Conservation (phyloP, 2,113 vertebrate genomes). For the Poeciliopsis prolifica region DNA sequence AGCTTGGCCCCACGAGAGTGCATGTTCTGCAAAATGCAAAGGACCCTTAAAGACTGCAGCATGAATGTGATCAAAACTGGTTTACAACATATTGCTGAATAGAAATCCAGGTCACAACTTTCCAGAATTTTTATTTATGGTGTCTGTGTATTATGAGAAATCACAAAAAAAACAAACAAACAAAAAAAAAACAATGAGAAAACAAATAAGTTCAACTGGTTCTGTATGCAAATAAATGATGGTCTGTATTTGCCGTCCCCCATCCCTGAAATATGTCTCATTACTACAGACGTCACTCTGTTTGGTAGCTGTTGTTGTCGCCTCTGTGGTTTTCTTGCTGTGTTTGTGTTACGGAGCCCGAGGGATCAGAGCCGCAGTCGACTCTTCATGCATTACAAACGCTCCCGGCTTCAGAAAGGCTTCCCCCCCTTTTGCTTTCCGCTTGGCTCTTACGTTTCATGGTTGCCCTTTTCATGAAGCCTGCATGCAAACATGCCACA, state of each 20-base stretch:
- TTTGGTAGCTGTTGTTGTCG: neutral
- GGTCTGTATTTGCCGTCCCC: too few species aligned
- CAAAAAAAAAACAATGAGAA: neutral
- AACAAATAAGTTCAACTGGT: neutral
- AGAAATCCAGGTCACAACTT: neutral
- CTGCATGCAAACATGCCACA: constrained; percentile 42
- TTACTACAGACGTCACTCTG: neutral
- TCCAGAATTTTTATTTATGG: neutral
- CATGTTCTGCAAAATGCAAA: too few species aligned
- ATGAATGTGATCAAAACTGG: neutral
- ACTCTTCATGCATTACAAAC: constrained; percentile 22
- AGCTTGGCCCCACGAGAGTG: too few species aligned
- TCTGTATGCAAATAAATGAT: neutral
- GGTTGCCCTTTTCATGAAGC: constrained; percentile 71
- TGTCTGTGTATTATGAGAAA: too few species aligned
- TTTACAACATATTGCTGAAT: neutral
- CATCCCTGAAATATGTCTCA: neutral
- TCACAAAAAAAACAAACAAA: neutral
- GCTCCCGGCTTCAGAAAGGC: constrained; percentile 16
- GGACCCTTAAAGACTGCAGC: neutral
- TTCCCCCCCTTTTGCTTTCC: constrained; percentile 3
- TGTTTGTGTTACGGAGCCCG: neutral
- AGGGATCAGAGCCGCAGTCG: constrained; percentile 24
- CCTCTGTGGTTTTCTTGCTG: neutral
- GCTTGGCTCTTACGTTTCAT: constrained; percentile 40